Base-by-base conservation (phyloP, 1,140 invertebrate genomes). In the Diachasma alloeum region DNA sequence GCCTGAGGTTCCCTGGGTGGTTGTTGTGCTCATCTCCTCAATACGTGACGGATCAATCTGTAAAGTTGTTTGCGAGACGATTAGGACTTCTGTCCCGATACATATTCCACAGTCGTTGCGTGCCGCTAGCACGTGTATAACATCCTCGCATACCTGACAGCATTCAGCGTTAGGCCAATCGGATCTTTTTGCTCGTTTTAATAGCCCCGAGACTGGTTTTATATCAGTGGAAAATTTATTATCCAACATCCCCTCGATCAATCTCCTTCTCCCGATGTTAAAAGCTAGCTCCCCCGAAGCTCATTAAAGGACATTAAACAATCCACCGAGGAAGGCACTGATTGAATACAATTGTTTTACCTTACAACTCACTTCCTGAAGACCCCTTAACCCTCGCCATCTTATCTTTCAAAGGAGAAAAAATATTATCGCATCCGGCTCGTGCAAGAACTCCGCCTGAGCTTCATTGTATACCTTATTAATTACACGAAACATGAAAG, bases 41-140 rank as follows among this genome's bases (percentile, higher is more conserved):
- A 9, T 68, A 68, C 66, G 66, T 63, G 36, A 37, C 31, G 66
- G 36, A 68, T 68, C 66, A 68, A 36, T 68, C 36, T 36, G 26
- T n/a, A 36, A 39, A 19, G 66, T 68, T 36, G 66, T 68, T 68
- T 68, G 36, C 26, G 59, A 39, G 66, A 68, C 66, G 13, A 68
- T 68, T 19, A 68, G 36, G n/a, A 68, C n/a, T 37, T 39, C 31
- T 39, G 36, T 39, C 36, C n/a, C 17, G 66, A 37, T 68, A 63
- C 36, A 68, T 68, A 68, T 68, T 68, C 66, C 36, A 6, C 15
- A 68, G 15, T 68, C 31, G 66, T 68, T 68, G 66, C 66, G 66
- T 68, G 66, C 36, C 36, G n/a, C 26, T 11, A 68, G 66, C 66
- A 68, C 66, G 66, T 68, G 66, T 15, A 68, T 68, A 68, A 68